Conservation (phyloP, 2,113 vertebrate genomes). For the Strix uralensis region DNA sequence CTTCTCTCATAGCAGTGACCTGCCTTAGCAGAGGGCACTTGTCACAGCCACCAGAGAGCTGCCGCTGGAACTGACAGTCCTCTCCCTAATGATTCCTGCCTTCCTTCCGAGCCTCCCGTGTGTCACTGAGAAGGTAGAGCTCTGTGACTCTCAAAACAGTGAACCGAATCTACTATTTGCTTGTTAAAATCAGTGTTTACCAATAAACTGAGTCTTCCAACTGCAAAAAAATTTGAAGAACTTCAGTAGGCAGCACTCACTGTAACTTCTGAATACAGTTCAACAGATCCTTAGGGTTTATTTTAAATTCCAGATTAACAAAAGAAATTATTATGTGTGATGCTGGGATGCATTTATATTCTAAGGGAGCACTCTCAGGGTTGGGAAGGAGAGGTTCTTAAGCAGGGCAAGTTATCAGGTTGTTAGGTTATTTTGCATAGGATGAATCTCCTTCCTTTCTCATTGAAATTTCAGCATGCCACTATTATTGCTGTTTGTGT, state of each 20-base stretch:
- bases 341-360: not conserved
- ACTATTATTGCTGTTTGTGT: not conserved
- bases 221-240: not conserved
- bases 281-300: not conserved
- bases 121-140: not conserved
- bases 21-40: conserved; percentile 7
- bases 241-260: not conserved
- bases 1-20: not conserved
- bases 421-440: not conserved
- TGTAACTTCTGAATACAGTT: not conserved
- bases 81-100: not conserved
- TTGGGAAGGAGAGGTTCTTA: not conserved
- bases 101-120: not conserved
- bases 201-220: not conserved
- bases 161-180: not conserved
- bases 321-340: not conserved
- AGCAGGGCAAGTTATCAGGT: not conserved
- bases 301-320: not conserved
- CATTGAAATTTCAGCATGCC: not conserved
- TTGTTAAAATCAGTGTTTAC: conserved; percentile 6
- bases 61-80: not conserved
- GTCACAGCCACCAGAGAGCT: not conserved
- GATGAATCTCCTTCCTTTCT: not conserved
- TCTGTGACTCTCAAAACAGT: not conserved
- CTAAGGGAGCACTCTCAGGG: not conserved